Evolutionary conservation across 2,888 invertebrate species (phyloP).

Genomic region (Spatulosminthurus flaviceps): DNA sequence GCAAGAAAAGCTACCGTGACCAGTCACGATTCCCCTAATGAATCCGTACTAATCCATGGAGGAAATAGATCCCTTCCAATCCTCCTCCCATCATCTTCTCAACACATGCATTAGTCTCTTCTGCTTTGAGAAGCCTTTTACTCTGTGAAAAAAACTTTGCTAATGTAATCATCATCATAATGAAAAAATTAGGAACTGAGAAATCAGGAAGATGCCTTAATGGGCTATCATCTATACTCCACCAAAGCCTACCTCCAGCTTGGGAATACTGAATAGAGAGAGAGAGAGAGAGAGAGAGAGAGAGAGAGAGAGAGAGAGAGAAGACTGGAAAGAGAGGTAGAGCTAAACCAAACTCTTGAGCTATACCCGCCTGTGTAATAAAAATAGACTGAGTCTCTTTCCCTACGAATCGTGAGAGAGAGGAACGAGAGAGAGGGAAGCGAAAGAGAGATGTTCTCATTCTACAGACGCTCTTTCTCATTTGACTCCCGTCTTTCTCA

Average conservation of each 20-base stretch:
- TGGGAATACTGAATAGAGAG: slow-evolving; percentile 6
- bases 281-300: slow-evolving; percentile 24
- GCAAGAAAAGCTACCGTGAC: not conserved
- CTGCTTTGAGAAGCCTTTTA: too few relatives aligned
- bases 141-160: too few relatives aligned
- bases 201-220: not conserved
- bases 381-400: slow-evolving; percentile 10
- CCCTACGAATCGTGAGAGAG: not conserved
- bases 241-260: not conserved
- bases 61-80: slow-evolving; percentile 7
- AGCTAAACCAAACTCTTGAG: not conserved
- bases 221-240: not conserved
- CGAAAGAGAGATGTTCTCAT: slow-evolving; percentile 26
- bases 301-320: slow-evolving; percentile 17
- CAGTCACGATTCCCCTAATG: slow-evolving; percentile 11
- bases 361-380: slow-evolving; percentile 1
- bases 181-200: not conserved
- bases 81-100: not conserved
- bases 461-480: slow-evolving; percentile 27
- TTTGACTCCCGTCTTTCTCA: slow-evolving; percentile 37
- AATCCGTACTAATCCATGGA: not conserved
- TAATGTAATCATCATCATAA: slow-evolving; percentile 7
- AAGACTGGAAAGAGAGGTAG: not conserved
- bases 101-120: not conserved
- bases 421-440: not conserved